Base-by-base conservation (phyloP, 2,888 invertebrate species). In the Trimorus sp. region DNA sequence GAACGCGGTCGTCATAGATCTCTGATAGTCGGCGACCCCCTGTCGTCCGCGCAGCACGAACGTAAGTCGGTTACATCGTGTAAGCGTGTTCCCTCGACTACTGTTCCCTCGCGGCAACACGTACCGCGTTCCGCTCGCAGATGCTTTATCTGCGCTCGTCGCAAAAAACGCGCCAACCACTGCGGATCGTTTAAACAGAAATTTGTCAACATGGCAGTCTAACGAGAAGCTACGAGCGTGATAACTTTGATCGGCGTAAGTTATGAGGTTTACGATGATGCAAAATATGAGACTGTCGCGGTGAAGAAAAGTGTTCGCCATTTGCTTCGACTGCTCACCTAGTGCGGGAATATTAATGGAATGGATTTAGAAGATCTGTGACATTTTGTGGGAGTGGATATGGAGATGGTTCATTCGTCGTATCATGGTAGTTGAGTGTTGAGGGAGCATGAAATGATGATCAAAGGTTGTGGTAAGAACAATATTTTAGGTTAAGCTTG, bases 21-120 rank as follows among this genome's bases (percentile, higher is more conserved):
- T 65, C 56, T 79, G 83, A 77, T 83, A 74, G 76, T 77, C 77
- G 73, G 59, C 71, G 83, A 80, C 83, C 83, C 83, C 83, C 83
- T 79, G 79, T 77, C 73, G 83, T 74, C 56, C 54, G 14, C 79
- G 16, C 83, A 79, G 77, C 79, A 79, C 69, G 83, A 83, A 77
- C 63, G 56, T 83, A 79, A 79, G 74, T 83, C 69, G 74, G 69
- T 79, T 77, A 76, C 79, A 83, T 70, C 70, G 79, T 74, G 77
- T 74, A 74, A 83, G 79, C 65, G 74, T 77, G 77, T 77, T 26
- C 26, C 26, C 26, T 26, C 58, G 79, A 76, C 83, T 83, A 79
- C 83, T 76, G 83, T 79, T 79, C 69, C 76, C 73, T 81, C 53
- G 58, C 76, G 73, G 81, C 71, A 73, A 81, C 71, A 58, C 73